A percentile compares a stretch with the other conserved stretches of the same genome.
phyloP scores from a whole-genome alignment of 2,113 vertebrate species.

The Regulus satrapa region DNA sequence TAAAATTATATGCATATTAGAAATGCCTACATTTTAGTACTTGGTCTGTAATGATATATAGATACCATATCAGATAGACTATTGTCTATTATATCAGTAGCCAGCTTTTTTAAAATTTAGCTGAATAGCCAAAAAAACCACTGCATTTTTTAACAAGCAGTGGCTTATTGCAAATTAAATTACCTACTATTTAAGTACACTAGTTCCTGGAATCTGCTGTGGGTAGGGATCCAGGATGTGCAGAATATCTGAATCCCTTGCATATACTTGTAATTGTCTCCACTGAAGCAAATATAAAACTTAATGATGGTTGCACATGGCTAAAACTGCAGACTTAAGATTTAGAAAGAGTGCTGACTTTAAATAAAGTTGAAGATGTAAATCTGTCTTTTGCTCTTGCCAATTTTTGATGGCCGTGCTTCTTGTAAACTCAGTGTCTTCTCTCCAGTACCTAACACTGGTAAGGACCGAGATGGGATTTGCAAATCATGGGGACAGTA shows the following conservation, averaged over 20 bases:
- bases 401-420: not conserved
- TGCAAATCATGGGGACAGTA: slow-evolving; percentile 97
- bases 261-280: not conserved
- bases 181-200: not conserved
- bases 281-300: not conserved
- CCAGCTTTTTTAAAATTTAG: not conserved
- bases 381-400: not conserved
- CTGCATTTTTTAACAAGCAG: not conserved
- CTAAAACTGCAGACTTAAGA: not conserved
- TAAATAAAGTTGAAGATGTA: not conserved
- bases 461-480: slow-evolving; percentile 91
- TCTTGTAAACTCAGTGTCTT: slow-evolving; percentile 22
- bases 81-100: not conserved
- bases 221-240: not conserved
- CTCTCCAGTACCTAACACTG: slow-evolving; percentile 88
- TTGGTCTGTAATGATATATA: not conserved
- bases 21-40: not conserved
- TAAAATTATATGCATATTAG: not conserved
- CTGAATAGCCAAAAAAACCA: not conserved
- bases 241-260: not conserved
- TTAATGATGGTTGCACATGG: rapidly evolving
- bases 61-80: not conserved
- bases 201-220: not conserved
- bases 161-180: not conserved
- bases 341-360: not conserved